Evolutionary conservation across 2,797 vertebrate genomes (phyloP).

Genomic region (Mormyrus proboscirostris): DNA sequence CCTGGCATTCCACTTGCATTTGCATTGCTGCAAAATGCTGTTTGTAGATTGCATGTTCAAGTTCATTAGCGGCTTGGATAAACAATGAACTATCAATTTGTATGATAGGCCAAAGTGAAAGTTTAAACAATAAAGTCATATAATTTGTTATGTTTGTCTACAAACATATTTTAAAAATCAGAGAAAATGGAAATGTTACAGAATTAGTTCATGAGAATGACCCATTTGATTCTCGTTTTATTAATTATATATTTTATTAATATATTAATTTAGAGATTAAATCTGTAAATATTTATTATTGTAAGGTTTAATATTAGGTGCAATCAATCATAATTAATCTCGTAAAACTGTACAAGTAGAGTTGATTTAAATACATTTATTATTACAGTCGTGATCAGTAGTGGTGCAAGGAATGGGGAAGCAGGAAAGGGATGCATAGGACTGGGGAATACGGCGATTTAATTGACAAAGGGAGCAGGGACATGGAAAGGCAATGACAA

Average conservation of each 20-base stretch:
- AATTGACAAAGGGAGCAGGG: too few species aligned
- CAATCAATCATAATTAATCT: background rate
- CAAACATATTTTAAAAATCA: background rate
- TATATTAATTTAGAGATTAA: background rate
- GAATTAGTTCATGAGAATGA: background rate
- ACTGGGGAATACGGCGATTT: too few species aligned
- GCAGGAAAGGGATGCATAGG: too few species aligned
- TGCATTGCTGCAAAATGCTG: background rate
- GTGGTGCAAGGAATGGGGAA: too few species aligned
- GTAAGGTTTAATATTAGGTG: background rate
- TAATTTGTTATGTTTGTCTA: background rate
- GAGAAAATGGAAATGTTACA: background rate
- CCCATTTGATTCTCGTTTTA: background rate
- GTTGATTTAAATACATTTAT: background rate
- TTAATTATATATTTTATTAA: background rate
- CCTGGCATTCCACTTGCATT: background rate
- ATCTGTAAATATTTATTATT: background rate
- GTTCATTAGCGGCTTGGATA: background rate
- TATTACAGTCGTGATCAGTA: too few species aligned
- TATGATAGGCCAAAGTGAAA: background rate
- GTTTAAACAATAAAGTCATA: background rate
- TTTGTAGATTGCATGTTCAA: background rate
- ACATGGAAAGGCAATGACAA: too few species aligned
- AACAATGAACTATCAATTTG: background rate
- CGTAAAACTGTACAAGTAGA: background rate